Conservation (phyloP, 2,797 vertebrate species). For the Enteromius fasciolatus region DNA sequence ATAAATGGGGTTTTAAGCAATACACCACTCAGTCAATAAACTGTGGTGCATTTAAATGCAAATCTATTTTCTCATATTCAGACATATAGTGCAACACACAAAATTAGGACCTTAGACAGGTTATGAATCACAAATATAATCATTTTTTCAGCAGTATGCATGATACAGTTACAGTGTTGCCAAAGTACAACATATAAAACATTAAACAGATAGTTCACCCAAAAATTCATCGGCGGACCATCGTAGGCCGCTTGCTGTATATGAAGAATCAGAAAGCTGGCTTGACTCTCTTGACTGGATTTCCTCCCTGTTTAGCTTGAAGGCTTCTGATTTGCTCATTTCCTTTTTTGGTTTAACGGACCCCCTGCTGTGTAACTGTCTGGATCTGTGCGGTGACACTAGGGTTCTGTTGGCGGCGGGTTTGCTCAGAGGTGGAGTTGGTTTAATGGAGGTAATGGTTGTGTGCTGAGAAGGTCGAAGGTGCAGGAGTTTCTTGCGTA, state of each 20-base stretch:
- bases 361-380: conserved; percentile 5
- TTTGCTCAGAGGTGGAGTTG: conserved; percentile 5
- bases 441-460: not conserved
- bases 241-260: not conserved
- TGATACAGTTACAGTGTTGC: not conserved
- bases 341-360: conserved; percentile 13
- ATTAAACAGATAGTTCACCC: not conserved
- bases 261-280: not conserved
- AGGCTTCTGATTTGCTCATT: not conserved
- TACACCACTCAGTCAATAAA: not conserved
- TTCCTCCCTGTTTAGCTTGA: conserved; percentile 3
- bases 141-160: not conserved
- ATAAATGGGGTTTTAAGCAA: not conserved
- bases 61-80: not conserved
- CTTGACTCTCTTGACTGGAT: conserved; percentile 65
- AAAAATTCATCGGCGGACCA: not conserved
- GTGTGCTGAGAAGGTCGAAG: conserved; percentile 2
- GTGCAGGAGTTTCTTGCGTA: conserved; percentile 1
- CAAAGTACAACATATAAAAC: not conserved
- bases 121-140: not conserved
- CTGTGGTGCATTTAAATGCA: not conserved
- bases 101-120: not conserved
- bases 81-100: not conserved
- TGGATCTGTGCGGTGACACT: not conserved
- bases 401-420: not conserved